These are phyloP conservation scores for Erpobdella octoculata DNA, from an alignment of 2,888 invertebrate genomes.

Conservation along the genomic window DNA sequence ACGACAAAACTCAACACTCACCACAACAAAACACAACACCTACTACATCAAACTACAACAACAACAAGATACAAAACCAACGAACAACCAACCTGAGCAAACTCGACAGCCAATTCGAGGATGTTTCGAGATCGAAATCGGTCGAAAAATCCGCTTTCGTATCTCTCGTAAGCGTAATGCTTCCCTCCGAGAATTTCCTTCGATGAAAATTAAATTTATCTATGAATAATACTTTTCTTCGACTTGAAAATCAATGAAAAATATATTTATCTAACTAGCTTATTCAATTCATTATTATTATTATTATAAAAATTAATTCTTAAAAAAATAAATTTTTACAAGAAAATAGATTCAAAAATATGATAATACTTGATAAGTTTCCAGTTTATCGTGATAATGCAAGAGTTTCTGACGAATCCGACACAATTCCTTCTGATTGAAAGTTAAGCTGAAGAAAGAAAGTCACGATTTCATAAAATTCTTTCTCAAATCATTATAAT, in stretches of 20 bases:
- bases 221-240: no score
- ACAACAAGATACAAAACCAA: constrained; percentile 1
- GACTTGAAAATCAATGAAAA: no score
- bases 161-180: constrained; percentile 58
- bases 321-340: background rate
- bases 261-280: background rate
- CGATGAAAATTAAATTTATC: constrained; percentile 33
- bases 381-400: constrained; percentile 64
- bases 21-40: constrained; percentile 24
- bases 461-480: no score
- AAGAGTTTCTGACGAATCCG: constrained; percentile 63
- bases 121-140: constrained; percentile 63
- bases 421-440: constrained; percentile 64
- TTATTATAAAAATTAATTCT: background rate
- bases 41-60: constrained; percentile 39
- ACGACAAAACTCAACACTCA: constrained; percentile 32
- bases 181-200: constrained; percentile 60
- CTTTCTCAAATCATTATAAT: background rate
- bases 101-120: constrained; percentile 61
- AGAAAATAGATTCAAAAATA: background rate
- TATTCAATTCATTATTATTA: background rate
- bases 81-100: constrained; percentile 62
- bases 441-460: constrained; percentile 53
- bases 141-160: constrained; percentile 63
- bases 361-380: constrained; percentile 60